Conservation (phyloP, 2,888 invertebrate species). For the Athrips mouffetella region DNA sequence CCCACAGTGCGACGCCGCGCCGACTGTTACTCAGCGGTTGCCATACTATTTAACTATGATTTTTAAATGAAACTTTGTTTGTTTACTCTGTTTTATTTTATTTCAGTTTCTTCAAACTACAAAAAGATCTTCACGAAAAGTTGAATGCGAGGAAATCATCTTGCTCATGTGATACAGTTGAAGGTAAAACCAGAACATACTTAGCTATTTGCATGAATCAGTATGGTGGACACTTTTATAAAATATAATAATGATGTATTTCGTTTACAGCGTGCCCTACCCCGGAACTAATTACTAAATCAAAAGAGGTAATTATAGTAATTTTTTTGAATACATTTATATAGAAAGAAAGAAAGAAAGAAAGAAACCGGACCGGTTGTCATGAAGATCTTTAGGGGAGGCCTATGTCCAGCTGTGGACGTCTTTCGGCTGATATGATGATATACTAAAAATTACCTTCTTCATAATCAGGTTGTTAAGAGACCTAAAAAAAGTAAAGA, state of each 20-base stretch:
- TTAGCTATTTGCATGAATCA: neutral
- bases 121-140: slow-evolving; percentile 54
- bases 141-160: slow-evolving; percentile 39
- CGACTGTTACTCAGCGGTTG: too few relatives aligned
- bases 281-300: slow-evolving; percentile 21
- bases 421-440: too few relatives aligned
- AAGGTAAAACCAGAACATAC: slow-evolving; percentile 36
- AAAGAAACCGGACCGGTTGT: too few relatives aligned
- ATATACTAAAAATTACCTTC: too few relatives aligned
- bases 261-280: slow-evolving; percentile 25
- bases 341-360: too few relatives aligned
- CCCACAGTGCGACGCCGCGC: too few relatives aligned
- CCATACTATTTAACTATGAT: too few relatives aligned
- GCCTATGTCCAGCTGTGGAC: too few relatives aligned
- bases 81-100: slow-evolving; percentile 2
- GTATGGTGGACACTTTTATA: neutral
- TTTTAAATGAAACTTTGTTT: too few relatives aligned
- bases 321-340: neutral
- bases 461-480: too few relatives aligned
- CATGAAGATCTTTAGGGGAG: too few relatives aligned
- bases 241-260: neutral
- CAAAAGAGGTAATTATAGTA: slow-evolving; percentile 27
- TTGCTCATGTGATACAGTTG: slow-evolving; percentile 28
- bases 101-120: slow-evolving; percentile 62
- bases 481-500: too few relatives aligned